Base-by-base conservation (phyloP, 2,888 invertebrate species). In the Lissonota sp. region DNA sequence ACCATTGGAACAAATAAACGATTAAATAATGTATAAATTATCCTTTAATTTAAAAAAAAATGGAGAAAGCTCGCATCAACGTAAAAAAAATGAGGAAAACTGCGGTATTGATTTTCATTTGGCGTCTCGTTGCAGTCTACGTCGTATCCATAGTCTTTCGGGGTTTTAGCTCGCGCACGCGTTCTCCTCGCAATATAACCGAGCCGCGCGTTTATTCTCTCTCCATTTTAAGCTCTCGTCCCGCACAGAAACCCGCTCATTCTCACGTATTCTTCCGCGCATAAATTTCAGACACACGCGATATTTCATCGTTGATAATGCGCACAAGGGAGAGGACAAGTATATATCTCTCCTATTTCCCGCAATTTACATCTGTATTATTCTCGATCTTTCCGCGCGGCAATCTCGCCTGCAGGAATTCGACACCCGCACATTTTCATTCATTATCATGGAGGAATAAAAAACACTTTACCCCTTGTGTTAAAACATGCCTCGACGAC, bases 41-140 rank as follows among this genome's bases (percentile, higher is more conserved):
- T 26, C 3, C 26, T 26, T 26, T 3, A 26, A 26, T 72, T 62
- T 72, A 72, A 62, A 76, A 49, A 46, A 57, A 44, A 60, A 75
- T 57, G 55, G 46, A 57, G 12, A 51, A 53, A 0, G 12, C 3
- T 4, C 6, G 2, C 5, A 3, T 26, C 26, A 53, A 53, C 53
- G 14, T 67, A 46, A 76, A 57, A 26, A 53, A 42, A 58, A 75
- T 49, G 63, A 66, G 64, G 10, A 57, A 51, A 80, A 75, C 58
- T 83, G 87, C 26, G 26, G 26, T 88, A 88, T 88, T 88, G 88
- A 88, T 88, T 88, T 87, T 85, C 85, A 87, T 87, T 87, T 83
- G 82, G 78, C 80, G 87, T 87, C 88, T 87, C 86, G 86, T 84
- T 83, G 83, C 84, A 86, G 88, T 88, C 88, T 88, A 80, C 53